Evolutionary conservation across 2,113 vertebrate species (phyloP), one percentile per base, ranked within the genome.

Genomic region (Abramis brama): DNA sequence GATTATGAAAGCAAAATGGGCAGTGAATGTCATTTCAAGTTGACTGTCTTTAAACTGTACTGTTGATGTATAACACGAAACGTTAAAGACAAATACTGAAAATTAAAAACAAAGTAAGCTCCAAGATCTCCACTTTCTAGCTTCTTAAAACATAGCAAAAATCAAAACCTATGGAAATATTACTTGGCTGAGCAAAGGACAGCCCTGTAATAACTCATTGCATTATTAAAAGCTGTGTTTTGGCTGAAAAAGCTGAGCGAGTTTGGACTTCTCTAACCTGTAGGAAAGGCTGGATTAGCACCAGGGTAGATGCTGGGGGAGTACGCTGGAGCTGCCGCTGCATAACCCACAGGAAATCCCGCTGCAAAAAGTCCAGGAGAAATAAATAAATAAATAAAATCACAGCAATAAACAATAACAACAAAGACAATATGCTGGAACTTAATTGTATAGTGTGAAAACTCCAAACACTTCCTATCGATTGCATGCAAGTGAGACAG

Each of bases 331-430:
- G 97, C 96, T 90, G 98, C 97, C 5, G 97, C 92, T 79, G 97
- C 96, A 47, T 99, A 99, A 87, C 98, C 96, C 87, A 99, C 96
- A 77, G 98, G 97, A 89, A 99, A 99, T 87, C 97, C 97, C 91
- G 96, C 97, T 98, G 50, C 19, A 57, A 57, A 2, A 57, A 57
- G 55, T 33, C 85, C 90, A 85, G 84, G 15, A 60, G 4, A 25
- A 57, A 57, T 0, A 55, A 52, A 12, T 4, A 13, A 47, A 17
- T n/a, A 66, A 3, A 71, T 43, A 10, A 43, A 78, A 57, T 17
- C 13, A 79, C 47, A n/a, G 39, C 57, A 81, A 82, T 62, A 19
- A 33, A 13, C 50, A 79, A 50, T 7, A 85, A 74, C 66, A 77
- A 36, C 12, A 33, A 47, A 59, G 23, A 57, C 75, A 55, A 36